Conservation (phyloP, 2,797 vertebrate genomes). For the Betta splendens region DNA sequence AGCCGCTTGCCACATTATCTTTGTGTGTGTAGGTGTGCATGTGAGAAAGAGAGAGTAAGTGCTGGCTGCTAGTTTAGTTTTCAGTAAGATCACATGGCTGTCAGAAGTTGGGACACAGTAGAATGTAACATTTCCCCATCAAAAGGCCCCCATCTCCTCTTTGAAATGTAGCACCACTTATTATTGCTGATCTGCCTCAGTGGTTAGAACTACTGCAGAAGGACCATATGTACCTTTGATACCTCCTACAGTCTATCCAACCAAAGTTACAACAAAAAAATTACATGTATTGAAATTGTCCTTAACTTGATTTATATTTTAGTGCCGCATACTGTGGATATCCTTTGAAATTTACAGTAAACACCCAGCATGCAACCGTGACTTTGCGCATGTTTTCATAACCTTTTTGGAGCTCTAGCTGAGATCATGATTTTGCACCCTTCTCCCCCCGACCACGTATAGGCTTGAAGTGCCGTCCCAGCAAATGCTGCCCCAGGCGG, state of each 20-base stretch:
- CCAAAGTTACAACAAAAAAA: neutral
- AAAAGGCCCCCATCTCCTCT: slow-evolving; percentile 11
- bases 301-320: neutral
- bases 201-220: neutral
- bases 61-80: slow-evolving; percentile 44
- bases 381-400: no score
- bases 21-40: slow-evolving; percentile 16
- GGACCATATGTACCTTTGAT: slow-evolving; percentile 21
- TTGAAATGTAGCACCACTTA: slow-evolving; percentile 20
- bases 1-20: slow-evolving; percentile 20
- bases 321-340: neutral
- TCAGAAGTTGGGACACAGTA: slow-evolving; percentile 40
- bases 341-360: neutral
- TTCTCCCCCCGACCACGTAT: no score
- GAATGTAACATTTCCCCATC: slow-evolving; percentile 22
- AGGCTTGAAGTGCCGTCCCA: no score
- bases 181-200: slow-evolving; percentile 5
- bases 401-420: no score
- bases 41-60: slow-evolving; percentile 3
- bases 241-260: neutral
- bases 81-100: slow-evolving; percentile 50
- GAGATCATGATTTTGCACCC: no score
- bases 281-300: neutral
- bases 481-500: no score
- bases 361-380: no score